These are phyloP conservation scores for Drosophila seguyi DNA, from an alignment of 1,140 invertebrate genomes.

Conservation along the genomic window DNA sequence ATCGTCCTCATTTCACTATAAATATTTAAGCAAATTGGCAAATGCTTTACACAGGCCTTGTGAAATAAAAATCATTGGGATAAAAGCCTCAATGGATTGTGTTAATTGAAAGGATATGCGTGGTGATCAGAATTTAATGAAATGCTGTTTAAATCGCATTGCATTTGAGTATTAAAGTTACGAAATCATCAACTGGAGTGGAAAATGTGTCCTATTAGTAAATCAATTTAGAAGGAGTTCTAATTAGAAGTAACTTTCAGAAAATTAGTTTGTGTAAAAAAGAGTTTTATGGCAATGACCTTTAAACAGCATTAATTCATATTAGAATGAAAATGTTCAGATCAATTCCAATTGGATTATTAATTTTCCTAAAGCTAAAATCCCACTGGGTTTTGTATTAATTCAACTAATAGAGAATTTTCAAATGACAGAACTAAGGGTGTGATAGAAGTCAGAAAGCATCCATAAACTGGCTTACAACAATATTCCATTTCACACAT, in stretches of 20 bases:
- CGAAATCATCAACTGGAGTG: neutral
- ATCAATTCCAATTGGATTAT: neutral
- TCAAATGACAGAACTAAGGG: neutral
- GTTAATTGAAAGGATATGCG: conserved; percentile 9
- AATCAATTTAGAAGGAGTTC: neutral
- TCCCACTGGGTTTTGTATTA: neutral
- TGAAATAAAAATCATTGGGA: conserved; percentile 18
- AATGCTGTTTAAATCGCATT: neutral
- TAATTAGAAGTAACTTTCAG: neutral
- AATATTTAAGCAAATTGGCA: conserved; percentile 56
- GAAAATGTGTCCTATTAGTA: neutral
- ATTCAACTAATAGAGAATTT: neutral
- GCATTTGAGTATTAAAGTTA: conserved; percentile 7
- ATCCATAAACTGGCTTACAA: conserved; percentile 4
- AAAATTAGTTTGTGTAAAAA: neutral
- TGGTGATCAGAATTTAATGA: conserved; percentile 9
- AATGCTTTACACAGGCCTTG: conserved; percentile 23
- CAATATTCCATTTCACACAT: conserved; percentile 19
- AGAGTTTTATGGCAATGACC: neutral
- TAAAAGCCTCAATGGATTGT: conserved; percentile 23
- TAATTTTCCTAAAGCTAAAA: neutral
- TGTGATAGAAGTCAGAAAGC: neutral
- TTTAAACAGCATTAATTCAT: neutral
- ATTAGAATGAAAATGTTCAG: neutral
- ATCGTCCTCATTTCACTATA: conserved; percentile 27